phyloP scores from a whole-genome alignment of 2,113 vertebrate genomes.

The Sorex fumeus region DNA sequence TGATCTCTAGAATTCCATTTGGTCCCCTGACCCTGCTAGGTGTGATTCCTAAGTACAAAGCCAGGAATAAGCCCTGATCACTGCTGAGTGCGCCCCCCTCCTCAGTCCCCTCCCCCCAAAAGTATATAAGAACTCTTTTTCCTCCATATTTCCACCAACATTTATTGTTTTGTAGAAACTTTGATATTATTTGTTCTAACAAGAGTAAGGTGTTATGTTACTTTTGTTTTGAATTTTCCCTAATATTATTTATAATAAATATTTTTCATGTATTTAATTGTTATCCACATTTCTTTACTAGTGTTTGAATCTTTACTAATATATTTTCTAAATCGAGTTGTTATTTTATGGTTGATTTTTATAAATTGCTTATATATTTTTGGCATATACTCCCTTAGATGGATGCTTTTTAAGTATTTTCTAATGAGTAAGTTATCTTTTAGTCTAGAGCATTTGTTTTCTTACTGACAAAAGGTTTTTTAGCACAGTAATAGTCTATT shows the following conservation, averaged over 20 bases:
- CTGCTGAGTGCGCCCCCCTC: too few species aligned
- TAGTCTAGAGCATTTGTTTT: too few species aligned
- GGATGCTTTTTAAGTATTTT: too few species aligned
- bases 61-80: too few species aligned
- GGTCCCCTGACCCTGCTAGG: too few species aligned
- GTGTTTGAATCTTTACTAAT: neutral
- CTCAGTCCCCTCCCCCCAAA: neutral
- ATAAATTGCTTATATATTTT: too few species aligned
- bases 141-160: neutral
- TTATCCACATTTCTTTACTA: neutral
- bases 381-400: too few species aligned
- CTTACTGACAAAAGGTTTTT: too few species aligned
- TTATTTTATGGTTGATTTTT: neutral
- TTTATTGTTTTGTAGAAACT: neutral
- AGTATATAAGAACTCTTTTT: neutral
- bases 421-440: too few species aligned
- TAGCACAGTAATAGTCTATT: too few species aligned
- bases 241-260: neutral
- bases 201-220: neutral
- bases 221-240: neutral
- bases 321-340: neutral
- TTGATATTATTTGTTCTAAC: neutral
- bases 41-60: too few species aligned
- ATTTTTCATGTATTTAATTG: neutral
- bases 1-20: too few species aligned